Evolutionary conservation across 2,113 vertebrate species (phyloP).

Genomic region (Platichthys flesus): DNA sequence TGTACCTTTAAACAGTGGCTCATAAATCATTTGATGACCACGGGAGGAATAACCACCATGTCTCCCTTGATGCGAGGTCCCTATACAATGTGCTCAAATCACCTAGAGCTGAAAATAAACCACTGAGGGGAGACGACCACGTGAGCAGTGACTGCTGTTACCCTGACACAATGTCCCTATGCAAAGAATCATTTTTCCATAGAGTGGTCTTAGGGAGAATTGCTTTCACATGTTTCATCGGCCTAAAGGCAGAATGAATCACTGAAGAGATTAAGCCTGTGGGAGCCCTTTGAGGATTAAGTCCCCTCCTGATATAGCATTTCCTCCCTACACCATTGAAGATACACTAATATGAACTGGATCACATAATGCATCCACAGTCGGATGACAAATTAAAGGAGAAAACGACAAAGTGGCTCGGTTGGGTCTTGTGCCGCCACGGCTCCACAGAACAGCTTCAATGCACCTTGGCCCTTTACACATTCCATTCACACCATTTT

Average conservation of each 20-base stretch:
- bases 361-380: slow-evolving; percentile 57
- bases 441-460: neutral
- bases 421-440: neutral
- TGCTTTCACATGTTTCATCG: slow-evolving; percentile 73
- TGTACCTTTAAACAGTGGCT: slow-evolving; percentile 33
- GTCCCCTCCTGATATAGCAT: slow-evolving; percentile 66
- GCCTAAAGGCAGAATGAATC: slow-evolving; percentile 76
- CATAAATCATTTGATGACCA: slow-evolving; percentile 55
- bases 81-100: slow-evolving; percentile 23
- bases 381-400: neutral
- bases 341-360: slow-evolving; percentile 62
- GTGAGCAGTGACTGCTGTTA: slow-evolving; percentile 27
- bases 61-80: slow-evolving; percentile 19
- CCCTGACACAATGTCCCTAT: slow-evolving; percentile 43
- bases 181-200: slow-evolving; percentile 24
- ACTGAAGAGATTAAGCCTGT: slow-evolving; percentile 72
- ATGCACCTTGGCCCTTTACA: neutral
- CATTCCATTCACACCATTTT: neutral
- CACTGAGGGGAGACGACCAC: slow-evolving; percentile 9
- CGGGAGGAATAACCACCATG: slow-evolving; percentile 23
- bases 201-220: slow-evolving; percentile 59
- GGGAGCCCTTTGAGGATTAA: slow-evolving; percentile 76
- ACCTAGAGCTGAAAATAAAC: slow-evolving; percentile 28
- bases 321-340: slow-evolving; percentile 38
- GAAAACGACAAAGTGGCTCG: neutral